A percentile compares a stretch with the other conserved stretches of the same genome.
phyloP scores from a whole-genome alignment of 2,113 vertebrate genomes.

The Eptesicus fuscus region DNA sequence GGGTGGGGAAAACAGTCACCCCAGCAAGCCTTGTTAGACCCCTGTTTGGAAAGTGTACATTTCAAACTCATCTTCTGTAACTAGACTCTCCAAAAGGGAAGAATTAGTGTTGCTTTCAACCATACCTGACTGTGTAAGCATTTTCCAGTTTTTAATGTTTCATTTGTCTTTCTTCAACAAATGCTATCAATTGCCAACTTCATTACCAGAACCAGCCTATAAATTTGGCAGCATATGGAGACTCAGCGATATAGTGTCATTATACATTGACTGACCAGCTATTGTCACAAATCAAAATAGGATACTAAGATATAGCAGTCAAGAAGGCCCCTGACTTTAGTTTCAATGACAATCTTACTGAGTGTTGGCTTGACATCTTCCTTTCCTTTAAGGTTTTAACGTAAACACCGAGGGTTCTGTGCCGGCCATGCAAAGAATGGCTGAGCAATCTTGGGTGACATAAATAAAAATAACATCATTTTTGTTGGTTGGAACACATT shows the following conservation, averaged over 20 bases:
- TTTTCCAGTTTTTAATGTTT: neutral
- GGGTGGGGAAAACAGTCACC: neutral
- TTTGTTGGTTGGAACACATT: neutral
- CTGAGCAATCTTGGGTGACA: neutral
- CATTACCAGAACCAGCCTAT: slow-evolving; percentile 57
- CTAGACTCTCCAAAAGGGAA: slow-evolving; percentile 5
- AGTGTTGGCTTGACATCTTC: neutral
- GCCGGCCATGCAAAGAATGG: neutral
- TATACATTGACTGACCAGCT: slow-evolving; percentile 42
- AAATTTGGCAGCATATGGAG: slow-evolving; percentile 47
- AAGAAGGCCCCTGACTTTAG: slow-evolving; percentile 39
- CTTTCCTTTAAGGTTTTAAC: neutral
- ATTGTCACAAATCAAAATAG: slow-evolving; percentile 42
- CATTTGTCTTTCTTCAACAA: neutral
- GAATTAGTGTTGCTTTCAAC: neutral
- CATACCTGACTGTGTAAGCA: neutral
- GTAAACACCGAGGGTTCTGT: neutral
- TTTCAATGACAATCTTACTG: neutral
- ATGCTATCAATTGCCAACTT: neutral
- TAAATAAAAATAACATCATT: neutral
- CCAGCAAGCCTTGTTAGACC: neutral
- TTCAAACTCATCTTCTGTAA: slow-evolving; percentile 5
- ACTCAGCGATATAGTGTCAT: neutral
- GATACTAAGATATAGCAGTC: neutral
- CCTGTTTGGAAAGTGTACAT: neutral